Conservation (phyloP, 1,140 invertebrate genomes). For the Calycopis cecrops region DNA sequence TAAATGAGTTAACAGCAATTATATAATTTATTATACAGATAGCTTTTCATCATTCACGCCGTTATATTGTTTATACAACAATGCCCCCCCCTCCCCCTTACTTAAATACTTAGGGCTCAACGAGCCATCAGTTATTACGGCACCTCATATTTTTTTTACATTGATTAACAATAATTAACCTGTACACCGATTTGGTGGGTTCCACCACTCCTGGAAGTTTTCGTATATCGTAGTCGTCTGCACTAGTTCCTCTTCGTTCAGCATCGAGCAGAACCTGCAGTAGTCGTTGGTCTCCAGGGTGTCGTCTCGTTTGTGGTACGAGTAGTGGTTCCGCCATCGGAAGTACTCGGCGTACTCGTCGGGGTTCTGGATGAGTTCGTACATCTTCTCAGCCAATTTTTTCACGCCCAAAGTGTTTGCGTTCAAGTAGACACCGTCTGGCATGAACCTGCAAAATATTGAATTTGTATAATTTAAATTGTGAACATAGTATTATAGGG, state of each 20-base stretch:
- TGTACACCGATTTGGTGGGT: conserved; percentile 34
- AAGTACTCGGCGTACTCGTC: conserved; percentile 49
- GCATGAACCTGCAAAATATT: conserved; percentile 52
- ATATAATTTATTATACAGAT: too few relatives aligned
- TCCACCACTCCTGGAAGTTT: conserved; percentile 44
- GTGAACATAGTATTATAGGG: too few relatives aligned
- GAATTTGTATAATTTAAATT: too few relatives aligned
- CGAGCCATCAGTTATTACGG: too few relatives aligned
- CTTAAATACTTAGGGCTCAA: too few relatives aligned
- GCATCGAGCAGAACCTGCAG: conserved; percentile 47
- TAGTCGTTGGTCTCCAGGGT: conserved; percentile 46
- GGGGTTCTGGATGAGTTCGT: conserved; percentile 41
- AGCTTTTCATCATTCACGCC: too few relatives aligned
- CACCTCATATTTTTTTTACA: too few relatives aligned
- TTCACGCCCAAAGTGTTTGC: conserved; percentile 39
- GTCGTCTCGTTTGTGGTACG: conserved; percentile 35
- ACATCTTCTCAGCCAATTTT: conserved; percentile 44
- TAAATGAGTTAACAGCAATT: too few relatives aligned
- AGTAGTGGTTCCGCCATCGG: conserved; percentile 53
- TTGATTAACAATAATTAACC: too few relatives aligned
- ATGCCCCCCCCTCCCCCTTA: too few relatives aligned
- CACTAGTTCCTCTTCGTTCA: conserved; percentile 40
- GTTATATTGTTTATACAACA: too few relatives aligned
- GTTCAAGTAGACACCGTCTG: conserved; percentile 54
- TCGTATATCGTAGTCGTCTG: conserved; percentile 32